These are phyloP conservation scores for Drosophila seguyi DNA, from an alignment of 1,140 invertebrate genomes.

Conservation along the genomic window DNA sequence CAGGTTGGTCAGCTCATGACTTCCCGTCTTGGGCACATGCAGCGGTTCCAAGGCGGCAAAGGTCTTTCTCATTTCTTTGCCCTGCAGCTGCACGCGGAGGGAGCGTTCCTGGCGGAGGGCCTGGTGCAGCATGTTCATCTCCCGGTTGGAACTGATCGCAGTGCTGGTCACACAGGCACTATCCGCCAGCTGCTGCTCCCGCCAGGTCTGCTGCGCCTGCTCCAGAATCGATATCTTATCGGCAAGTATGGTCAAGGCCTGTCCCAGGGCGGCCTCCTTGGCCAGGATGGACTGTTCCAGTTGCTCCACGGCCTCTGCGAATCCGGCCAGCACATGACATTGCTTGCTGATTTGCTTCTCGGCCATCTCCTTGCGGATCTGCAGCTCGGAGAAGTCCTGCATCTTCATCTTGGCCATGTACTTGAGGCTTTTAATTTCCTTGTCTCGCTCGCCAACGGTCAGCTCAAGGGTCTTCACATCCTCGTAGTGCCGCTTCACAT, in stretches of 20 bases:
- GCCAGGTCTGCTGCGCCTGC: constrained; percentile 55
- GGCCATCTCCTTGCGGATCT: constrained; percentile 94
- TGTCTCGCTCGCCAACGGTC: constrained; percentile 94
- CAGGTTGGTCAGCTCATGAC: constrained; percentile 26
- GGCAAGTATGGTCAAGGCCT: constrained; percentile 50
- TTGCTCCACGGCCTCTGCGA: constrained; percentile 67
- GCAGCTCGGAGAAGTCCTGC: constrained; percentile 97
- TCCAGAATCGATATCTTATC: constrained; percentile 60
- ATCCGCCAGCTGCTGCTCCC: constrained; percentile 55
- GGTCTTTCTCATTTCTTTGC: constrained; percentile 34
- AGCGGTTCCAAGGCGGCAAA: constrained; percentile 66
- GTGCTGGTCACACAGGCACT: constrained; percentile 61
- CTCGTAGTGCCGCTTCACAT: constrained; percentile 94
- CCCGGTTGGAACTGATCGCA: constrained; percentile 57
- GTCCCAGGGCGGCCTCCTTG: constrained; percentile 60
- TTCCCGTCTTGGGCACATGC: constrained; percentile 56
- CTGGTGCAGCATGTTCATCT: constrained; percentile 66
- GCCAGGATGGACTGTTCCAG: constrained; percentile 59
- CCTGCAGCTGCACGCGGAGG: constrained; percentile 56
- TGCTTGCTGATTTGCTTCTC: constrained; percentile 95
- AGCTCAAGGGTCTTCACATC: constrained; percentile 94
- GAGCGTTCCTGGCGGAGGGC: constrained; percentile 65
- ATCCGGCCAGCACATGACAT: constrained; percentile 86
- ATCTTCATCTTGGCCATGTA: constrained; percentile 94
- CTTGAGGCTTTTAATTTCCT: constrained; percentile 94